A percentile compares a stretch with the other conserved stretches of the same genome.
These are phyloP conservation scores for Bufotes viridis DNA, from an alignment of 2,797 vertebrate genomes.

Conservation along the genomic window DNA sequence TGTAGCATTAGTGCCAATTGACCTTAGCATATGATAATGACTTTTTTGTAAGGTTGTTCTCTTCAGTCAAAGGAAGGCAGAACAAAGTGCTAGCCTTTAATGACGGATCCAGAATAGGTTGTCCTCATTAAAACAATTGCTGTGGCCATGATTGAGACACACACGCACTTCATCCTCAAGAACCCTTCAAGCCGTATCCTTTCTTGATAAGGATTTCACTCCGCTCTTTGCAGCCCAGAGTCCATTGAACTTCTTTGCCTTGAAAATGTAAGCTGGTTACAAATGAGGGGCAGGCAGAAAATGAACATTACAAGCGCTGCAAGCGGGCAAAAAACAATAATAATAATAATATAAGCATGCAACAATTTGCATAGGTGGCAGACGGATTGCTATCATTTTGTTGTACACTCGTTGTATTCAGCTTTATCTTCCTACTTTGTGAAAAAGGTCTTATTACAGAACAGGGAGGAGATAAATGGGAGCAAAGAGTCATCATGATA, in stretches of 20 bases:
- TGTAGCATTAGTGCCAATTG: slow-evolving; percentile 68
- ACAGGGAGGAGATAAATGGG: background rate
- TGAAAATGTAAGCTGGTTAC: slow-evolving; percentile 64
- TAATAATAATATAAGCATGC: too few relatives aligned
- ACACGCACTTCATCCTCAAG: slow-evolving; percentile 44
- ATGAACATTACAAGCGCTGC: slow-evolving; percentile 65
- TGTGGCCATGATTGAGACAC: slow-evolving; percentile 19
- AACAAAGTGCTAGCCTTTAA: slow-evolving; percentile 59
- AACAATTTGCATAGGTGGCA: too few relatives aligned
- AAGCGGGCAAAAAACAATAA: slow-evolving; percentile 62
- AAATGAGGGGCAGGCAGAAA: slow-evolving; percentile 58
- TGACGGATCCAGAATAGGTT: slow-evolving; percentile 60
- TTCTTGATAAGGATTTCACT: slow-evolving; percentile 61
- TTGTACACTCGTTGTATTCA: slow-evolving; percentile 41
- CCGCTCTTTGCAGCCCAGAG: slow-evolving; percentile 43
- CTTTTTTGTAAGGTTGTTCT: slow-evolving; percentile 62
- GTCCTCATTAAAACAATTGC: slow-evolving; percentile 63
- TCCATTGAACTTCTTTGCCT: slow-evolving; percentile 51
- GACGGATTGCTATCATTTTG: slow-evolving; percentile 23
- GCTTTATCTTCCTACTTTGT: background rate
- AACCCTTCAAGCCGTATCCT: slow-evolving; percentile 61
- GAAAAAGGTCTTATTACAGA: background rate
- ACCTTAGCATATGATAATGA: slow-evolving; percentile 67
- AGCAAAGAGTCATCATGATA: background rate
- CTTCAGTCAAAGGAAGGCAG: slow-evolving; percentile 62